Percentiles rank a stretch among this genome's conserved stretches.
Evolutionary conservation across 2,113 vertebrate genomes (phyloP).

Genomic region (Machaerirhynchus nigripectus): DNA sequence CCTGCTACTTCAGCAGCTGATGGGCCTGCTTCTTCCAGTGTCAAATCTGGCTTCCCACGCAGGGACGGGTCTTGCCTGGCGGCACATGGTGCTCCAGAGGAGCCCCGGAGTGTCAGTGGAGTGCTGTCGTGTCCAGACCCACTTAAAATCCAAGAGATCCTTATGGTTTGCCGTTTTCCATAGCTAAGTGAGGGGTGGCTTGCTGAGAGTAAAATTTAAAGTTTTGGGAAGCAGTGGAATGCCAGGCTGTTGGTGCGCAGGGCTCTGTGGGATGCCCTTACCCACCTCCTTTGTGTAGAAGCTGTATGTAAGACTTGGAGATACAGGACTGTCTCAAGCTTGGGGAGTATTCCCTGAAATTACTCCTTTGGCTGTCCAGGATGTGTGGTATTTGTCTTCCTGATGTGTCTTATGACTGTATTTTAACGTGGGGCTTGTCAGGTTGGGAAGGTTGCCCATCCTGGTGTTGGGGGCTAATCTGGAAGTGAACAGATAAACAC

Average conservation of each 20-base stretch:
- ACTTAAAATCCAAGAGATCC: background rate
- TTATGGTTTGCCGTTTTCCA: background rate
- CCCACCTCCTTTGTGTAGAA: background rate
- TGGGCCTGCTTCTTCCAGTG: background rate
- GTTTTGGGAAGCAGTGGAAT: background rate
- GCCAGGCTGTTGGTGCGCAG: background rate
- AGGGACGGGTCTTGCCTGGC: background rate
- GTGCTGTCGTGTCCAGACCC: background rate
- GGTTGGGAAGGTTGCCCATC: background rate
- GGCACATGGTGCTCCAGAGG: background rate
- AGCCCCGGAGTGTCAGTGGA: background rate
- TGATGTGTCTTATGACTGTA: fast-evolving
- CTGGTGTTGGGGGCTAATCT: background rate
- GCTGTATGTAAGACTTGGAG: background rate
- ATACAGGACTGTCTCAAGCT: fast-evolving
- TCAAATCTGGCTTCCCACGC: background rate
- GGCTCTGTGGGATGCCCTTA: background rate
- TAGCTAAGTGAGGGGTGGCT: background rate
- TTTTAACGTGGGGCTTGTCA: fast-evolving
- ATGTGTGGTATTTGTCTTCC: background rate
- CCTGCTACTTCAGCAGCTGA: background rate
- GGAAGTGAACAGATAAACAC: background rate
- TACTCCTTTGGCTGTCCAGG: background rate
- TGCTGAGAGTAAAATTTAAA: background rate
- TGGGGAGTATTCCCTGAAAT: background rate